A percentile compares a stretch with the other conserved stretches of the same genome.
phyloP scores from a whole-genome alignment of 2,888 invertebrate genomes.

The Syrista parreyssii region DNA sequence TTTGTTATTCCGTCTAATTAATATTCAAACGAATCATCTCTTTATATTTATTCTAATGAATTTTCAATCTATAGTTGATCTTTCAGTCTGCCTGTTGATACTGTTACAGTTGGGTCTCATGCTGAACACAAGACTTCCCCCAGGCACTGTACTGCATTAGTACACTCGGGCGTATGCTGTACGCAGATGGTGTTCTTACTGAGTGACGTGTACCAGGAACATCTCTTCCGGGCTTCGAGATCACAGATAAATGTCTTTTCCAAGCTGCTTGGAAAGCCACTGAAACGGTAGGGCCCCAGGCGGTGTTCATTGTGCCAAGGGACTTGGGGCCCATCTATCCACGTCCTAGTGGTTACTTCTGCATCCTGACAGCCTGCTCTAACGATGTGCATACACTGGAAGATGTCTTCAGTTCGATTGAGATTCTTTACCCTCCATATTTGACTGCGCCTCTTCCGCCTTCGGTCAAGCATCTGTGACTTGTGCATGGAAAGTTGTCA shows the following conservation, averaged over 20 bases:
- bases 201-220: not conserved
- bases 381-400: conserved; percentile 37
- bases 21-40: not conserved
- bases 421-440: conserved; percentile 1
- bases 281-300: not conserved
- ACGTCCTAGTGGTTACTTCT: conserved; percentile 45
- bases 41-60: not conserved
- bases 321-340: conserved; percentile 46
- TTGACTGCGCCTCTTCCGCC: conserved; percentile 23
- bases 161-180: not conserved
- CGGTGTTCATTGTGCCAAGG: not conserved
- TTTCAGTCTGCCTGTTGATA: not conserved
- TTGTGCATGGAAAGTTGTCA: not conserved
- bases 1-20: not conserved
- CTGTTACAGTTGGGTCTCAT: too few species aligned
- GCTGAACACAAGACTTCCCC: not conserved
- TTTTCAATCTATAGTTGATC: not conserved
- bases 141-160: not conserved
- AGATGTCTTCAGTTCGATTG: not conserved
- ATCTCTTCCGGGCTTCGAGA: not conserved
- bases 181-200: not conserved
- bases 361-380: conserved; percentile 42
- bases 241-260: not conserved
- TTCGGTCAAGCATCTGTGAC: not conserved
- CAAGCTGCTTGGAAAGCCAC: not conserved